phyloP scores from a whole-genome alignment of 2,888 invertebrate species.

The Dromius quadrimaculatus region DNA sequence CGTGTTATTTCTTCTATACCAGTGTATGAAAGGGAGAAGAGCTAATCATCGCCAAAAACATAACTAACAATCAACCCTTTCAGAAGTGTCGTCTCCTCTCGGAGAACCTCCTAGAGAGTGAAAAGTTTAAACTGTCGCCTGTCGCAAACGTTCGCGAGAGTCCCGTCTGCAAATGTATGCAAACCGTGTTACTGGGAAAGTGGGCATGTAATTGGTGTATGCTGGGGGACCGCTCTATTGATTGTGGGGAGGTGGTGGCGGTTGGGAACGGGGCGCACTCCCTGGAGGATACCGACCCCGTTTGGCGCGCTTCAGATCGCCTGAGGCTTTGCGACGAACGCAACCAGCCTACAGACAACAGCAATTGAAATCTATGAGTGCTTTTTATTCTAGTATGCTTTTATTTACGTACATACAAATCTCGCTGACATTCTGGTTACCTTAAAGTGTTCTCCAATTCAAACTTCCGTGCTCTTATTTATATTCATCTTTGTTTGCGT shows the following conservation, averaged over 20 bases:
- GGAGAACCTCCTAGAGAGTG: conserved; percentile 4
- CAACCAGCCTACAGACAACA: not conserved
- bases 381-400: conserved; percentile 28
- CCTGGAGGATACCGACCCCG: conserved; percentile 33
- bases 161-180: conserved; percentile 65
- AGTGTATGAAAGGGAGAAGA: not conserved
- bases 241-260: conserved; percentile 66
- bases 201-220: conserved; percentile 69
- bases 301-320: not conserved
- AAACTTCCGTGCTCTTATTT: not conserved
- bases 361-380: not conserved
- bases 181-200: conserved; percentile 69
- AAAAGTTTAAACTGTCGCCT: conserved; percentile 13
- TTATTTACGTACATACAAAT: no score
- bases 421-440: no score
- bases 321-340: not conserved
- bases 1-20: not conserved
- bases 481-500: conserved; percentile 25
- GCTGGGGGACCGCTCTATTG: conserved; percentile 63
- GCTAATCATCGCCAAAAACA: not conserved
- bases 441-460: conserved; percentile 15
- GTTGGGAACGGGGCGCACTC: conserved; percentile 46
- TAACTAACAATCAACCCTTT: conserved; percentile 13
- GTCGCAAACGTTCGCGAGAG: conserved; percentile 29
- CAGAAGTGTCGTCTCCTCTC: conserved; percentile 6